phyloP scores from a whole-genome alignment of 2,113 vertebrate species.

The Semnornis frantzii region DNA sequence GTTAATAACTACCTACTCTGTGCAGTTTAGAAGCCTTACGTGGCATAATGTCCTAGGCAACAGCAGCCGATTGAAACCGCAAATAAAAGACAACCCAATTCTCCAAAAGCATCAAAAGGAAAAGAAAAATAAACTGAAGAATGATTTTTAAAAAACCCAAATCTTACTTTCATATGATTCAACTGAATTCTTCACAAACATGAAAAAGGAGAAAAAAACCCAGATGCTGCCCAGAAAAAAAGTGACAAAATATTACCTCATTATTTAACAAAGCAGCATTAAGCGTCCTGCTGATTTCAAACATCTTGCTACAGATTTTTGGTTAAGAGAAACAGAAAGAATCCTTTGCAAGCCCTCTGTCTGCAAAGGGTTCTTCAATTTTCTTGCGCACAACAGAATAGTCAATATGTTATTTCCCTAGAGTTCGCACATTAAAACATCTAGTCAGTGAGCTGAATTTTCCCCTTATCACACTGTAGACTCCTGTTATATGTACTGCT shows the following conservation, averaged over 20 bases:
- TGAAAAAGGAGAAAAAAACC: conserved; percentile 48
- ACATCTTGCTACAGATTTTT: conserved; percentile 94
- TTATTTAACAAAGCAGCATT: conserved; percentile 99
- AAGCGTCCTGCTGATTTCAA: conserved; percentile 99
- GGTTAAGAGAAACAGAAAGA: conserved; percentile 83
- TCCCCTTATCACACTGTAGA: conserved; percentile 96
- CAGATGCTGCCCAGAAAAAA: conserved; percentile 80
- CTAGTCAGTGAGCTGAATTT: conserved; percentile 90
- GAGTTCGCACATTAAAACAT: conserved; percentile 98
- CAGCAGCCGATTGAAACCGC: conserved; percentile 80
- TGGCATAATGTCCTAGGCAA: conserved; percentile 85
- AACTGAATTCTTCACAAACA: conserved; percentile 72
- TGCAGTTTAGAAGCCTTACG: conserved; percentile 84
- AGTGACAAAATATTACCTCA: conserved; percentile 94
- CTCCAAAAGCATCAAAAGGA: conserved; percentile 78
- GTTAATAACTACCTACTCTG: conserved; percentile 91
- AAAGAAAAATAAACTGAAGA: conserved; percentile 67
- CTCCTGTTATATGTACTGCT: conserved; percentile 96
- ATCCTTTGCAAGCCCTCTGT: conserved; percentile 84
- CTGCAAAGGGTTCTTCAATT: conserved; percentile 85
- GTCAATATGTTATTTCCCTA: conserved; percentile 97
- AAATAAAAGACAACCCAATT: conserved; percentile 82
- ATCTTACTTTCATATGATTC: conserved; percentile 55
- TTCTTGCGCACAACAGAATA: conserved; percentile 88
- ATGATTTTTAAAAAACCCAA: neutral